Conservation (phyloP, 2,797 vertebrate species). For the Crocodylus rhombifer region DNA sequence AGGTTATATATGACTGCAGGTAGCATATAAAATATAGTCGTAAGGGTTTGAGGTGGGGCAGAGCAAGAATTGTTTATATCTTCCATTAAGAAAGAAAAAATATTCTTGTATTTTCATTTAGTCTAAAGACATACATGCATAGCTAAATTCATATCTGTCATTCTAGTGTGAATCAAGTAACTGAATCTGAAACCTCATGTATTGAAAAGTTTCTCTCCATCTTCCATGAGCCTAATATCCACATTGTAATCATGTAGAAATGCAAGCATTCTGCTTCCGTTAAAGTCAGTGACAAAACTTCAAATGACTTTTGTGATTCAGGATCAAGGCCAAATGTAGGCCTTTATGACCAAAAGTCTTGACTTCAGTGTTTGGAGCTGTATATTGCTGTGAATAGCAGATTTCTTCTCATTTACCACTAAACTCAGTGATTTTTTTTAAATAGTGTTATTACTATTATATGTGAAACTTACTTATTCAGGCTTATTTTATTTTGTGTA, state of each 20-base stretch:
- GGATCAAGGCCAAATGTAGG: not conserved
- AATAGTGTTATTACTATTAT: no score
- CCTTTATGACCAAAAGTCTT: not conserved
- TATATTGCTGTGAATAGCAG: not conserved
- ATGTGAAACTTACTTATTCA: no score
- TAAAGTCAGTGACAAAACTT: not conserved
- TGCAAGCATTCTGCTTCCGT: not conserved
- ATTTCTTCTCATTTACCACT: not conserved
- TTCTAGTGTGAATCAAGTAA: not conserved
- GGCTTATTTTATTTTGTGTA: no score
- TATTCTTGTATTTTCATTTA: not conserved
- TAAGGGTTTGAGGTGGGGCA: not conserved
- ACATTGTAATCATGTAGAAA: not conserved
- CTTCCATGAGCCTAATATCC: no score
- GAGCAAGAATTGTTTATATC: not conserved
- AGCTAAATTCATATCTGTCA: not conserved
- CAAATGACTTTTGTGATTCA: not conserved
- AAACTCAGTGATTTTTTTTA: not conserved
- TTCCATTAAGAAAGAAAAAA: not conserved
- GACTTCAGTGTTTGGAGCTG: not conserved
- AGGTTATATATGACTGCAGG: not conserved
- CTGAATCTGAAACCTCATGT: not conserved
- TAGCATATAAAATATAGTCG: not conserved
- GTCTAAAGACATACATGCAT: not conserved
- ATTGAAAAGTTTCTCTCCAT: not conserved